Evolutionary conservation across 1,140 invertebrate genomes (phyloP).

Genomic region (Heliconius himera): DNA sequence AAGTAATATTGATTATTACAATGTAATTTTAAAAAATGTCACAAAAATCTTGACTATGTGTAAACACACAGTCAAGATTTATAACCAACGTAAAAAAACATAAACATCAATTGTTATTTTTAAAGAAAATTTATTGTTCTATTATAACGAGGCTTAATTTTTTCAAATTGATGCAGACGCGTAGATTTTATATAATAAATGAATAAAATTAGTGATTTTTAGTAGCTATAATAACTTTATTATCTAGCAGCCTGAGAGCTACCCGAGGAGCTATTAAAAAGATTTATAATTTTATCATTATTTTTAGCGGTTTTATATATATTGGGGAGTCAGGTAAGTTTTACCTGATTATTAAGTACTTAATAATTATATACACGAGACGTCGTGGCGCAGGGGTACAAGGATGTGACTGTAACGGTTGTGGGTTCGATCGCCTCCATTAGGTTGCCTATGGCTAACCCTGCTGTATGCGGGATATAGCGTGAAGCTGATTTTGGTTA

Average conservation of each 20-base stretch:
- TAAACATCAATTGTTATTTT: background rate
- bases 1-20: background rate
- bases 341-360: constrained; percentile 4
- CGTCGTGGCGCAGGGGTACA: too few relatives aligned
- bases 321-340: background rate
- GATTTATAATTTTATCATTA: background rate
- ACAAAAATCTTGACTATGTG: background rate
- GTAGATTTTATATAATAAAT: background rate
- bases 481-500: background rate
- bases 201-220: background rate
- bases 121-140: background rate
- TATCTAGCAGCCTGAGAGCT: background rate
- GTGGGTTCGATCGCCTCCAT: too few relatives aligned
- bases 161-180: background rate
- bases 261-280: background rate
- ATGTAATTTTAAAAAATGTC: background rate
- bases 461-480: too few relatives aligned
- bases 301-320: background rate
- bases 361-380: background rate
- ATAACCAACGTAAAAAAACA: background rate
- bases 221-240: background rate
- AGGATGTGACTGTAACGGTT: too few relatives aligned
- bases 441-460: too few relatives aligned
- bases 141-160: background rate
- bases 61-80: background rate